Conservation (phyloP, 2,113 vertebrate species). For the Poeciliopsis retropinna region DNA sequence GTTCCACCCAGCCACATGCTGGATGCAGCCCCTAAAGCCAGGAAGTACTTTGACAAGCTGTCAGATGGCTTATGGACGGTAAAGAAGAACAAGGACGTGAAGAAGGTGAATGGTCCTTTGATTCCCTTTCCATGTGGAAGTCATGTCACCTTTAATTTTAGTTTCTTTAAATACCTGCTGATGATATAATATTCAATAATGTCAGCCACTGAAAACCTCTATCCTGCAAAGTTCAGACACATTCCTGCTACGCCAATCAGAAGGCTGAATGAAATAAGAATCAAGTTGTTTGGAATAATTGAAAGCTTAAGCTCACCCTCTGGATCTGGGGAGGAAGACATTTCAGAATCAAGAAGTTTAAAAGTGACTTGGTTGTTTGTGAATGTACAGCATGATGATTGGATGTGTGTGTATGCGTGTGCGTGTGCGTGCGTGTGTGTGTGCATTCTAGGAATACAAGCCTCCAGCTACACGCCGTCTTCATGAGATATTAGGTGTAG, state of each 20-base stretch:
- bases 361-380: not conserved
- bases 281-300: not conserved
- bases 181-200: not conserved
- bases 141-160: not conserved
- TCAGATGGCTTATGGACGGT: slow-evolving; percentile 93
- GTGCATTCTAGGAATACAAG: slow-evolving; percentile 87
- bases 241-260: too few species aligned
- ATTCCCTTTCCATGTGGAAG: not conserved
- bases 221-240: too few species aligned
- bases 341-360: not conserved
- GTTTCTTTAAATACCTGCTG: not conserved
- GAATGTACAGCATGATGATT: not conserved
- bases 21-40: slow-evolving; percentile 93
- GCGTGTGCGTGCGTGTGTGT: not conserved
- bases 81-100: slow-evolving; percentile 94
- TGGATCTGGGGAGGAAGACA: too few species aligned
- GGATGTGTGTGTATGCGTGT: not conserved
- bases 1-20: slow-evolving; percentile 93
- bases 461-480: slow-evolving; percentile 91
- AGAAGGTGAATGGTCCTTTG: slow-evolving; percentile 84
- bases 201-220: too few species aligned
- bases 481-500: slow-evolving; percentile 93
- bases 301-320: too few species aligned
- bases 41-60: slow-evolving; percentile 94
- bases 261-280: too few species aligned